These are phyloP conservation scores for Oncorhynchus nerka DNA, from an alignment of 2,113 vertebrate genomes.

Conservation along the genomic window DNA sequence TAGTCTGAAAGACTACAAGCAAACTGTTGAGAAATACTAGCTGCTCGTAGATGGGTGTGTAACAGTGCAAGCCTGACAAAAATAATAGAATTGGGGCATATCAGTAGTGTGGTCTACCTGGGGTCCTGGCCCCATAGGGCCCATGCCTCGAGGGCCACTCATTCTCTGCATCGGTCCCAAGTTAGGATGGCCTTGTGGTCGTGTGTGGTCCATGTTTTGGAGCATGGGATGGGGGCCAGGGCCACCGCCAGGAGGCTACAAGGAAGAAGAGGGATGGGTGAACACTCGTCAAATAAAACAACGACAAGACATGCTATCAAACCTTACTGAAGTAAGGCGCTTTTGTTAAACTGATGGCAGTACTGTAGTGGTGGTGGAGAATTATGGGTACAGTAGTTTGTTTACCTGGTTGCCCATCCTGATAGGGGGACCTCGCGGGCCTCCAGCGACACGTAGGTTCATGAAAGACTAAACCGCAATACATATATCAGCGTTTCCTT, in stretches of 20 bases:
- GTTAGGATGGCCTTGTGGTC: constrained; percentile 95
- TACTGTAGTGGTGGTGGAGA: neutral
- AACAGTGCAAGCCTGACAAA: no score
- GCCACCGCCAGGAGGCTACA: constrained; percentile 91
- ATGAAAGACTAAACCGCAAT: constrained; percentile 88
- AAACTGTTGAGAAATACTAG: no score
- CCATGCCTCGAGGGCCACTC: constrained; percentile 97
- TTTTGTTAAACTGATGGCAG: neutral
- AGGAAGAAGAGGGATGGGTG: neutral
- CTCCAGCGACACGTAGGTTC: constrained; percentile 95
- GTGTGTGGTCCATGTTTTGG: constrained; percentile 96
- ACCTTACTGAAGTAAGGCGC: neutral
- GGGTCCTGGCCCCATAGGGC: constrained; percentile 94
- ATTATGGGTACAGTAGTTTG: neutral
- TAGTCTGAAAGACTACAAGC: no score
- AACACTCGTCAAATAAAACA: no score
- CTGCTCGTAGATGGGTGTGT: neutral
- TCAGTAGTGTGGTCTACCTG: constrained; percentile 79
- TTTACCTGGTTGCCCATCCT: constrained; percentile 97
- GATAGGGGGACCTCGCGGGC: constrained; percentile 92
- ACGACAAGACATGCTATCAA: neutral
- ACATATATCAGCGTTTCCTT: no score
- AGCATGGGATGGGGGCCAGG: constrained; percentile 96
- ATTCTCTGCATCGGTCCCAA: constrained; percentile 98
- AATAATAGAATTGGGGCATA: neutral